phyloP scores from a whole-genome alignment of 2,113 vertebrate genomes.

The Tragulus kanchil region DNA sequence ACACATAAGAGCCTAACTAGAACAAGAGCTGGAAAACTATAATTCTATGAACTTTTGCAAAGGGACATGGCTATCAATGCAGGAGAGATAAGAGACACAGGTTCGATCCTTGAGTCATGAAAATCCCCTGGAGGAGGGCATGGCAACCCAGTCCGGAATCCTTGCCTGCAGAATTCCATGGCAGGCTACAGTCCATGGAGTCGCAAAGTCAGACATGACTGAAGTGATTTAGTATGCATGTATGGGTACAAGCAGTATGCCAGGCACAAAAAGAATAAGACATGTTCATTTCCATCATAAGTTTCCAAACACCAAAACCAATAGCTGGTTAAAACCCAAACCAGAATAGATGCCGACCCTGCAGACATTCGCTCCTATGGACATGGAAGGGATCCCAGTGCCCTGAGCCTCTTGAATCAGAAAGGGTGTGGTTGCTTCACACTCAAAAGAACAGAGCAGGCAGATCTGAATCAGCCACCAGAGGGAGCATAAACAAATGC shows the following conservation, averaged over 20 bases:
- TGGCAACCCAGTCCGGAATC: not conserved
- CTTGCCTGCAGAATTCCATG: not conserved
- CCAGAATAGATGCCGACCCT: not conserved
- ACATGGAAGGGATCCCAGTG: not conserved
- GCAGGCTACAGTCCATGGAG: not conserved
- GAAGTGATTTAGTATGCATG: not conserved
- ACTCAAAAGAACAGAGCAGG: conserved; percentile 10
- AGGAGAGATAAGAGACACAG: not conserved
- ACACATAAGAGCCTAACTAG: not conserved
- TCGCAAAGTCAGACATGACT: not conserved
- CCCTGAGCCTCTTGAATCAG: conserved; percentile 18
- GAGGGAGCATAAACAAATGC: conserved; percentile 70
- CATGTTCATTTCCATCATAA: not conserved
- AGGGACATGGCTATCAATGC: not conserved
- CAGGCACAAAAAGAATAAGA: not conserved
- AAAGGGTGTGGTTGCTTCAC: conserved; percentile 6
- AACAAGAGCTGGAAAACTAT: not conserved
- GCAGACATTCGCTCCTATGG: not conserved
- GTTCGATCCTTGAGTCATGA: not conserved
- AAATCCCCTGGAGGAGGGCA: not conserved
- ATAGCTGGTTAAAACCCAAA: conserved; percentile 29
- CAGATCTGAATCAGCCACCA: conserved; percentile 57
- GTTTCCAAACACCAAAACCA: conserved; percentile 27
- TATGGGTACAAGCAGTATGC: not conserved
- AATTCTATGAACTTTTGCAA: conserved; percentile 1